Conservation (phyloP, 2,797 vertebrate genomes). For the Pangasius sanitwongsei region DNA sequence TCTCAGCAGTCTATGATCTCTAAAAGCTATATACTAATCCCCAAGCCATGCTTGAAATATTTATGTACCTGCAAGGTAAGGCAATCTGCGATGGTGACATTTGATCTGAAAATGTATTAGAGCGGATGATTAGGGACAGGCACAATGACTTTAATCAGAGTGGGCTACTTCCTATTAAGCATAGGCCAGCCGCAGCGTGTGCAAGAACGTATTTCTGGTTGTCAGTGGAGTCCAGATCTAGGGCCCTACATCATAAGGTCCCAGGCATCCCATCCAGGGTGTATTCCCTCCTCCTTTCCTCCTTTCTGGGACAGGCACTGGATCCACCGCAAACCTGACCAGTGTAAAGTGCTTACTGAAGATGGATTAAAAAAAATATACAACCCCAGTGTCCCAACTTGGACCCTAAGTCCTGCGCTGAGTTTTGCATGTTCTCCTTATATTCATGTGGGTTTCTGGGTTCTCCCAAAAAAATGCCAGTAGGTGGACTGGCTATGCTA, state of each 20-base stretch:
- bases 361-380: background rate
- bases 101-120: conserved; percentile 53
- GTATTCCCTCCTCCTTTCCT: background rate
- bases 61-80: conserved; percentile 85
- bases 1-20: conserved; percentile 70
- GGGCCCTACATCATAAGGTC: background rate
- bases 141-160: conserved; percentile 69
- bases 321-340: background rate
- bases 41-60: conserved; percentile 75
- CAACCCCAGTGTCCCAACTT: background rate
- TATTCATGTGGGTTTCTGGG: background rate
- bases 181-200: background rate
- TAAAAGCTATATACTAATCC: conserved; percentile 91
- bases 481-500: background rate
- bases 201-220: conserved; percentile 71
- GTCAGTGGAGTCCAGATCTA: conserved; percentile 69
- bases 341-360: background rate
- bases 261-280: too few species aligned
- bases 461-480: background rate
- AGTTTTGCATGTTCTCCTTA: background rate
- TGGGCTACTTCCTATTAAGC: conserved; percentile 69
- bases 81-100: background rate
- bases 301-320: background rate
- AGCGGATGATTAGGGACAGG: background rate
- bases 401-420: too few species aligned